phyloP scores from a whole-genome alignment of 2,113 vertebrate species.

The Saccopteryx leptura region DNA sequence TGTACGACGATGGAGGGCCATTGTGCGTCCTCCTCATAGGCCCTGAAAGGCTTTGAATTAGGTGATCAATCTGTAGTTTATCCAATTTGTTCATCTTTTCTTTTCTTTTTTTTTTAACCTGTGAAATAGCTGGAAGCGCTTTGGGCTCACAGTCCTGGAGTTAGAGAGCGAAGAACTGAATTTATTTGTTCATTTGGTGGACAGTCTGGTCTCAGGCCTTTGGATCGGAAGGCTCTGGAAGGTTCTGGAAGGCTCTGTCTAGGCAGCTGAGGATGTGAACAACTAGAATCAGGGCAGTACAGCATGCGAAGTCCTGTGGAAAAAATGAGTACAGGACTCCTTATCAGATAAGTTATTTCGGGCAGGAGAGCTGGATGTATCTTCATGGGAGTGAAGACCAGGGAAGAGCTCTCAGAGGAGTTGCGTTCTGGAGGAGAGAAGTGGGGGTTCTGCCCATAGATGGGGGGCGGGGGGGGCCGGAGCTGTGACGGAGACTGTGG shows the following conservation, averaged over 20 bases:
- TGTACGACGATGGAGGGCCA: not conserved
- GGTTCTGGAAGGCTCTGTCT: not conserved
- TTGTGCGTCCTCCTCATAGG: not conserved
- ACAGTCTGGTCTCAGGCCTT: not conserved
- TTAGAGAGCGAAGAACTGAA: slow-evolving; percentile 44
- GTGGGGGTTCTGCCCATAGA: not conserved
- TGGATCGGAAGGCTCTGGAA: slow-evolving; percentile 5
- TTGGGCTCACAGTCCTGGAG: not conserved
- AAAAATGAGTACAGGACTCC: not conserved
- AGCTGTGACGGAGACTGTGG: not conserved
- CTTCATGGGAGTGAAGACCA: not conserved
- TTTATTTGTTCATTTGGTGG: slow-evolving; percentile 48
- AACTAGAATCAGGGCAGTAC: not conserved
- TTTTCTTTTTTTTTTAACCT: not conserved
- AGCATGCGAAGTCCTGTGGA: not conserved
- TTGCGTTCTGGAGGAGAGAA: not conserved
- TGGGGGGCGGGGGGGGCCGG: not conserved
- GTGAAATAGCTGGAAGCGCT: not conserved
- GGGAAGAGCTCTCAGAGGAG: not conserved
- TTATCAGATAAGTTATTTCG: not conserved
- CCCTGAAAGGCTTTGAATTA: slow-evolving; percentile 41
- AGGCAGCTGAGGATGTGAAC: not conserved
- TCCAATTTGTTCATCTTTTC: not conserved
- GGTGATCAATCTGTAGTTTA: slow-evolving; percentile 18
- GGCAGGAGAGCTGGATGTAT: not conserved